Percentiles rank a stretch among this genome's conserved stretches.
Evolutionary conservation across 2,888 invertebrate genomes (phyloP).

Genomic region (Apomyelois bistriatella): DNA sequence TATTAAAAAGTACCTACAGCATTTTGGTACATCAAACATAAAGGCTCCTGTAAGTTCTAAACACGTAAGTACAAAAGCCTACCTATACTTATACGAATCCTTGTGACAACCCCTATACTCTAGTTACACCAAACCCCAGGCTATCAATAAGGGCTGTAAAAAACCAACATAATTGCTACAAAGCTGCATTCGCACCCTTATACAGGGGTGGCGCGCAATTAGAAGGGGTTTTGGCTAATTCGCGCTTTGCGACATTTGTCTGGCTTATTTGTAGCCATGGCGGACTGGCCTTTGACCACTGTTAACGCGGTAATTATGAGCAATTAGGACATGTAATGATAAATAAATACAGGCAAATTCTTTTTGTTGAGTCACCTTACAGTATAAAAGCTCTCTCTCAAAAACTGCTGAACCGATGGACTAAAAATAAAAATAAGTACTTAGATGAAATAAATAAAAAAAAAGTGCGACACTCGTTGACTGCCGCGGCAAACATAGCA

Average conservation of each 20-base stretch:
- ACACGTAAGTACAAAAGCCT: background rate
- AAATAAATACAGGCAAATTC: no score
- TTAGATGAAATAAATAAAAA: no score
- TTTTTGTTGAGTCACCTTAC: no score
- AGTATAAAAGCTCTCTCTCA: no score
- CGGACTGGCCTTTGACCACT: background rate
- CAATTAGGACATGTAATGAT: background rate
- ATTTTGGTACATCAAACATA: no score
- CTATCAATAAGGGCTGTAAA: conserved; percentile 25
- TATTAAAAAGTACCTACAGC: no score
- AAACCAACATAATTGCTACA: conserved; percentile 38
- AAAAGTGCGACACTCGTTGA: no score
- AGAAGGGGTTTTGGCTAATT: conserved; percentile 52
- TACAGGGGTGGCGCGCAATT: conserved; percentile 41
- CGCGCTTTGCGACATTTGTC: conserved; percentile 61
- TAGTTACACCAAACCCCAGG: conserved; percentile 14
- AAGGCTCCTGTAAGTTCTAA: no score
- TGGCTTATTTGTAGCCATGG: conserved; percentile 44
- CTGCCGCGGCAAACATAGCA: no score
- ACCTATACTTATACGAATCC: background rate
- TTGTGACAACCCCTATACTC: background rate
- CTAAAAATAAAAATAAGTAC: no score
- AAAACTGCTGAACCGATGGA: no score
- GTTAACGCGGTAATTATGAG: background rate
- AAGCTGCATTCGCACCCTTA: conserved; percentile 16